Conservation (phyloP, 2,113 vertebrate species). For the Nerophis lumbriciformis region DNA sequence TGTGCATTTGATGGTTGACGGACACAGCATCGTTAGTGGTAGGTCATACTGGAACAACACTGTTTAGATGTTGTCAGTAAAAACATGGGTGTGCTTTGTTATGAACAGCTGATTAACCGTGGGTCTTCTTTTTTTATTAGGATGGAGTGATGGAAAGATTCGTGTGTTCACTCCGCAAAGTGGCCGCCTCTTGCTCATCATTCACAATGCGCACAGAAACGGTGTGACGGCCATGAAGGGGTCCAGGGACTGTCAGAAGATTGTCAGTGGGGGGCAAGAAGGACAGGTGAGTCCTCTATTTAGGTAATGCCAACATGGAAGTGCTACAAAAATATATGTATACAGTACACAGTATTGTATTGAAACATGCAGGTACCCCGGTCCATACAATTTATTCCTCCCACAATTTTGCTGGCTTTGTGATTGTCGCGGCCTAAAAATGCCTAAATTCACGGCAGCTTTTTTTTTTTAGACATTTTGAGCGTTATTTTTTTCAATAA, state of each 20-base stretch:
- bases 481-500: too few species aligned
- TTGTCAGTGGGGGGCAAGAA: constrained; percentile 84
- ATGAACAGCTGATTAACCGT: background rate
- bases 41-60: constrained; percentile 11
- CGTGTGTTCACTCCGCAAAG: constrained; percentile 78
- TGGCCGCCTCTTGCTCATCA: constrained; percentile 69
- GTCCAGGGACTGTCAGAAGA: constrained; percentile 75
- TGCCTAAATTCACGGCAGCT: too few species aligned
- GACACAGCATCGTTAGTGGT: constrained; percentile 87
- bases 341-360: background rate
- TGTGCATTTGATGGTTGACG: constrained; percentile 79
- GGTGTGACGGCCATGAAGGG: constrained; percentile 78
- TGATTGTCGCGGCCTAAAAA: too few species aligned
- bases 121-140: constrained; percentile 53
- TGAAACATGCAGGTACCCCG: too few species aligned
- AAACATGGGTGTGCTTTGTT: background rate
- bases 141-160: constrained; percentile 84
- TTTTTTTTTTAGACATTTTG: too few species aligned
- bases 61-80: too few species aligned
- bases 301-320: too few species aligned
- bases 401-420: too few species aligned
- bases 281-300: constrained; percentile 73
- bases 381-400: too few species aligned
- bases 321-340: background rate
- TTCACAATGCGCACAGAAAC: constrained; percentile 76